These are phyloP conservation scores for Excalfactoria chinensis DNA, from an alignment of 2,113 vertebrate species.

Conservation along the genomic window DNA sequence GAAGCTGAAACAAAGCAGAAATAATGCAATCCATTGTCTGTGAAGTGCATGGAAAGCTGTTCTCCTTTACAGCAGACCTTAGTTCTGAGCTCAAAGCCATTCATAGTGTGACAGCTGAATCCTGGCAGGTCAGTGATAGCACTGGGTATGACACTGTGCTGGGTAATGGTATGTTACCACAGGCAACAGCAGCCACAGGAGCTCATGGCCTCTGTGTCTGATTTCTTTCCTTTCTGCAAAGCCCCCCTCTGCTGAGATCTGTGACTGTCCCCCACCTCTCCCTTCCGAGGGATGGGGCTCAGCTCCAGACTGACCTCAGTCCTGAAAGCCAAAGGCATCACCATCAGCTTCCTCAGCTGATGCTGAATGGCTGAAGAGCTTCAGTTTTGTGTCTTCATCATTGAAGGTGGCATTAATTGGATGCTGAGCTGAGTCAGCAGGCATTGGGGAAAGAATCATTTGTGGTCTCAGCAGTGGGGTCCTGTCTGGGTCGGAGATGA, in stretches of 20 bases:
- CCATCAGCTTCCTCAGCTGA: neutral
- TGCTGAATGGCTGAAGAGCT: neutral
- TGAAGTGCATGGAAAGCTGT: neutral
- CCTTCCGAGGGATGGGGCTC: neutral
- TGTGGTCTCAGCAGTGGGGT: neutral
- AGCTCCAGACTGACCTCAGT: too few relatives aligned
- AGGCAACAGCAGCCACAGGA: neutral
- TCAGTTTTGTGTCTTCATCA: neutral
- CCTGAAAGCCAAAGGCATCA: neutral
- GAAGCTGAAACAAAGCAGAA: neutral
- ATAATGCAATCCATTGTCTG: neutral
- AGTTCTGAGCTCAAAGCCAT: neutral
- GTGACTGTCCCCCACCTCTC: neutral
- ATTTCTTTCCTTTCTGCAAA: rapidly evolving
- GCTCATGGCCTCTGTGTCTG: neutral
- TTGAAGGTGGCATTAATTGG: neutral
- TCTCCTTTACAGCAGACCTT: neutral
- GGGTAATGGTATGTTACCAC: neutral
- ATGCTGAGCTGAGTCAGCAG: neutral
- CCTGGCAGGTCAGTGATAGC: neutral
- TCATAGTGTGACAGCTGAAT: neutral
- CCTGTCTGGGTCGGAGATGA: neutral
- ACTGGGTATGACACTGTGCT: neutral
- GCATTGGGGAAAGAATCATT: rapidly evolving
- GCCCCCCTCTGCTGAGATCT: too few relatives aligned